Conservation (phyloP, 1,140 invertebrate species). For the Drosophila ananassae region DNA sequence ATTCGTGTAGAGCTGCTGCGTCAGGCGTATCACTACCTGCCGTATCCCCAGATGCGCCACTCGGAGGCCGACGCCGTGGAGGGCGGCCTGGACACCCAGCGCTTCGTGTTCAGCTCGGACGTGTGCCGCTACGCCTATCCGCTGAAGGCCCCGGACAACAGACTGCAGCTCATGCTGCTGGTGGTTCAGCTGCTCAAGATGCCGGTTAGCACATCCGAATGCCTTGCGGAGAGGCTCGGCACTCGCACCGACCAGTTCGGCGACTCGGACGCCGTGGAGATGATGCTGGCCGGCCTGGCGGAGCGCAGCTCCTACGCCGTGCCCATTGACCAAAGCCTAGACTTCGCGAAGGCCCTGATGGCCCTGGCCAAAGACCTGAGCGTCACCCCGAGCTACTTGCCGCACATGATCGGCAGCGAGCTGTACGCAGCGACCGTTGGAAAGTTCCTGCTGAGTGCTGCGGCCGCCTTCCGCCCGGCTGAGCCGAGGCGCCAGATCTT, state of each 20-base stretch:
- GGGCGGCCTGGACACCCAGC: constrained; percentile 85
- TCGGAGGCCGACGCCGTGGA: constrained; percentile 32
- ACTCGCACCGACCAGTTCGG: constrained; percentile 78
- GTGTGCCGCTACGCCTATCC: constrained; percentile 88
- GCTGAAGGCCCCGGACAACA: constrained; percentile 85
- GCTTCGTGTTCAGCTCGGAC: constrained; percentile 87
- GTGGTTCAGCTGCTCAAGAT: constrained; percentile 87
- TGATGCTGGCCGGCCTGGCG: constrained; percentile 48
- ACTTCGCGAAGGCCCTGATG: constrained; percentile 38
- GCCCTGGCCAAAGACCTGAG: constrained; percentile 69
- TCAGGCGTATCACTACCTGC: constrained; percentile 87
- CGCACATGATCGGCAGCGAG: constrained; percentile 86
- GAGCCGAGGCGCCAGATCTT: constrained; percentile 84
- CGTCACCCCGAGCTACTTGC: constrained; percentile 86
- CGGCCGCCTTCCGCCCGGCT: constrained; percentile 61
- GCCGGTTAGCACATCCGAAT: constrained; percentile 85
- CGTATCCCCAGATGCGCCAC: constrained; percentile 70
- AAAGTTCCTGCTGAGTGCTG: constrained; percentile 77
- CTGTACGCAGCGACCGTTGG: constrained; percentile 86
- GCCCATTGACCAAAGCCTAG: not conserved
- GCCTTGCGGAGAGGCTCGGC: constrained; percentile 77
- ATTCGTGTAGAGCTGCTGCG: constrained; percentile 87
- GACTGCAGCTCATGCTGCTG: constrained; percentile 85
- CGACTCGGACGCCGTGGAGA: constrained; percentile 84
- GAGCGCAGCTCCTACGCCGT: constrained; percentile 44